Percentiles rank a stretch among this genome's conserved stretches.
phyloP scores from a whole-genome alignment of 2,888 invertebrate species.

The Folsomia manolachei region DNA sequence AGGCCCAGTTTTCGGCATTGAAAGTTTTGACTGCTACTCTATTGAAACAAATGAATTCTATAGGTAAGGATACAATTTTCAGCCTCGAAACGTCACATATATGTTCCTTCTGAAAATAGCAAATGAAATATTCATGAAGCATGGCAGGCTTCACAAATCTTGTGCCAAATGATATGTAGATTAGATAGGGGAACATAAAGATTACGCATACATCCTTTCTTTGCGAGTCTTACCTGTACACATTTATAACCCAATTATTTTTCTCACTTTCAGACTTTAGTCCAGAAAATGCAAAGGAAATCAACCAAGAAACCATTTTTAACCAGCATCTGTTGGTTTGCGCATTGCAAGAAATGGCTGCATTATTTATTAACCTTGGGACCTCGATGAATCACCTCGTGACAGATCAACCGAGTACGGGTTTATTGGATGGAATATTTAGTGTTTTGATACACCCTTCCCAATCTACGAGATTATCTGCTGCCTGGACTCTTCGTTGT shows the following conservation, averaged over 20 bases:
- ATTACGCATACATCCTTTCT: background rate
- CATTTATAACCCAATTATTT: background rate
- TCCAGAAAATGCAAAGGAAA: slow-evolving; percentile 87
- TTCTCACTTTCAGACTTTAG: slow-evolving; percentile 66
- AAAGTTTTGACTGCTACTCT: slow-evolving; percentile 90
- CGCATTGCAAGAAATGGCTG: slow-evolving; percentile 89
- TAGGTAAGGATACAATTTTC: slow-evolving; percentile 59
- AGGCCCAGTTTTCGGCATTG: slow-evolving; percentile 92
- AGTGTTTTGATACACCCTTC: slow-evolving; percentile 85
- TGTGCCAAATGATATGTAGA: background rate
- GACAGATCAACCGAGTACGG: slow-evolving; percentile 77
- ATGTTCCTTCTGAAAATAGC: background rate
- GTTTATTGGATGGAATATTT: slow-evolving; percentile 71
- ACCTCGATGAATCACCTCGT: slow-evolving; percentile 89
- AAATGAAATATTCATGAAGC: background rate
- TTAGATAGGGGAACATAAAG: background rate
- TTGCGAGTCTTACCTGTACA: background rate
- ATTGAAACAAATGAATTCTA: slow-evolving; percentile 90
- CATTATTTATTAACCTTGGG: slow-evolving; percentile 84
- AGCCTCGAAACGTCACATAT: no score
- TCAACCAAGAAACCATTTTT: slow-evolving; percentile 83
- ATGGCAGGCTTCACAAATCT: background rate
- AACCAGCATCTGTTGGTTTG: slow-evolving; percentile 89
- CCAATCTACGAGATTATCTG: slow-evolving; percentile 85
- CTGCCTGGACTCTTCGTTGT: slow-evolving; percentile 90